Conservation (phyloP, 2,888 invertebrate genomes). For the Callyntrura guangdongensis region DNA sequence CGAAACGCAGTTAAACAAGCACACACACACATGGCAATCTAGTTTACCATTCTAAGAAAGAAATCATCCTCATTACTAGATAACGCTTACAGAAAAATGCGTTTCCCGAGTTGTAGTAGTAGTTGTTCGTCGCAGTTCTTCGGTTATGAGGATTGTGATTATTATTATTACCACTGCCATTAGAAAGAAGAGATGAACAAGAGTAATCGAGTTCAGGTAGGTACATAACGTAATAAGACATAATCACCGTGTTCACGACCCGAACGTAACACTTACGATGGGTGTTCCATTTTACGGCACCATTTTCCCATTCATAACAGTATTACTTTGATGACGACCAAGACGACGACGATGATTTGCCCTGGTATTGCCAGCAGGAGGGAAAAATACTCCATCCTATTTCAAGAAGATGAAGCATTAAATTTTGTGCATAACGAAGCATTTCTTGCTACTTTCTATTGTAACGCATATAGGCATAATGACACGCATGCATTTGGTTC, state of each 20-base stretch:
- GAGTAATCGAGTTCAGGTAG: constrained; percentile 75
- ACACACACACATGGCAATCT: background rate
- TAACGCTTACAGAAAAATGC: constrained; percentile 5
- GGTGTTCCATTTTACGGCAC: constrained; percentile 74
- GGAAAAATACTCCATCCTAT: background rate
- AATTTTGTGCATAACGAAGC: constrained; percentile 23
- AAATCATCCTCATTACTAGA: constrained; percentile 36
- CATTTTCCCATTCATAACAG: constrained; percentile 66
- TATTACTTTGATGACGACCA: constrained; percentile 35
- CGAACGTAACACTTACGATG: constrained; percentile 64
- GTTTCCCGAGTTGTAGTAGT: background rate
- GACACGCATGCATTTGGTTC: background rate
- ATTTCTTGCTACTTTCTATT: too few species aligned
- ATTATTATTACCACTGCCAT: constrained; percentile 58
- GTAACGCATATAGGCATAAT: background rate
- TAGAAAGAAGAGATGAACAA: constrained; percentile 58
- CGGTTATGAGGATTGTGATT: constrained; percentile 25
- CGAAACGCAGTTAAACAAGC: too few species aligned
- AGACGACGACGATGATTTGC: constrained; percentile 24
- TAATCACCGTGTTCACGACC: constrained; percentile 66
- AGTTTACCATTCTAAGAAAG: constrained; percentile 61
- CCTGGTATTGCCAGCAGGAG: constrained; percentile 10
- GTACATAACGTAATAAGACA: constrained; percentile 72
- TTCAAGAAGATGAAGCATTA: background rate
- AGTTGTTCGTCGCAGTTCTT: constrained; percentile 4